These are phyloP conservation scores for Montifringilla adamsi DNA, from an alignment of 2,113 vertebrate genomes.

Conservation along the genomic window DNA sequence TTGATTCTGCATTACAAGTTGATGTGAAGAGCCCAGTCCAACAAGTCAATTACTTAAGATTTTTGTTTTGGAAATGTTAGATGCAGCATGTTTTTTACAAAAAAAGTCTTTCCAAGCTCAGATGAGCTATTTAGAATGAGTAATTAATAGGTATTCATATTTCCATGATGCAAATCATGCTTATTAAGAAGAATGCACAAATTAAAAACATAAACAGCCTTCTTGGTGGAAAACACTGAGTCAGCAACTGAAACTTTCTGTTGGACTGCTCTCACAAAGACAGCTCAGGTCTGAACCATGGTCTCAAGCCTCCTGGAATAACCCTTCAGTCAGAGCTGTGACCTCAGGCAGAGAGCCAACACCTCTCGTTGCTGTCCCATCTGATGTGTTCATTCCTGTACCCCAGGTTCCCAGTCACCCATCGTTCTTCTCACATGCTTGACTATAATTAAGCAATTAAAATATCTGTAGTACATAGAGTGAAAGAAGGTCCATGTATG, in stretches of 20 bases:
- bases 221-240: background rate
- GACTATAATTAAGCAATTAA: background rate
- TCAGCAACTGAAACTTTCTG: background rate
- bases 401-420: background rate
- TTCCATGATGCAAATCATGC: background rate
- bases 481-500: background rate
- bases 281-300: background rate
- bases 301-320: background rate
- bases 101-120: background rate
- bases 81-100: background rate
- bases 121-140: background rate
- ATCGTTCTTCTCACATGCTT: rapidly evolving
- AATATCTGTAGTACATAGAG: background rate
- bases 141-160: constrained; percentile 16
- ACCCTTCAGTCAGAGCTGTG: background rate
- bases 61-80: constrained; percentile 4
- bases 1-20: constrained; percentile 26
- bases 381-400: background rate
- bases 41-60: constrained; percentile 13
- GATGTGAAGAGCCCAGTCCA: constrained; percentile 13
- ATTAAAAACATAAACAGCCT: background rate
- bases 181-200: background rate
- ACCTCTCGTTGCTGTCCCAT: background rate
- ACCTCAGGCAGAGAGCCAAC: background rate
- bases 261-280: background rate